Base-by-base conservation (phyloP, 2,888 invertebrate species). In the Griposia aprilina region DNA sequence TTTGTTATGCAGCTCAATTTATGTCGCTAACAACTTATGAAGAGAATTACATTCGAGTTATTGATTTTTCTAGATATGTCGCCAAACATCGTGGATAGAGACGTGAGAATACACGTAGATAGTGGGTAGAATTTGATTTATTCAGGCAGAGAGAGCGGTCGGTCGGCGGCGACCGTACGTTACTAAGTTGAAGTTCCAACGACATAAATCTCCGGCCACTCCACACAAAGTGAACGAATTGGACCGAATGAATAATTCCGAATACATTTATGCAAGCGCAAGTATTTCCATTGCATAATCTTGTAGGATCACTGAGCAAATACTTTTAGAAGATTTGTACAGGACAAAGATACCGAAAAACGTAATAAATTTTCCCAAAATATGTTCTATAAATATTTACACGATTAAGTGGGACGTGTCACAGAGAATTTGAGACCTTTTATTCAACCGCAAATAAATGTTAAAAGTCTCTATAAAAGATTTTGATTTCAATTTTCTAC, bases 191-290 rank as follows among this genome's bases (percentile, higher is more conserved):
- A 94, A 95, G 91, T 94, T 94, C 91, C 87, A 91, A 91, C 89
- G 91, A 91, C 93, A 94, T 95, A 95, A 95, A 95, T 95, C 93
- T 94, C 86, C 90, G 87, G 90, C 92, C 90, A 92, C 91, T 92
- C 91, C 93, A 89, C 89, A 90, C 89, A 90, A 92, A 91, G 91
- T 90, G 91, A 92, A 92, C 90, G 92, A 93, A 94, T 93, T 90
- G 91, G 90, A 90, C 87, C 88, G 89, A 91, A 93, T 94, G 92
- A 94, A 94, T 94, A 92, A 94, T 94, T 94, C 92, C 85, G 86
- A 91, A 91, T 93, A 92, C 89, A 92, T 93, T 92, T 91, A 90
- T 89, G 89, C 90, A 90, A 90, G 87, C 87, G 84, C 85, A 88
- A 87, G 88, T 88, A 89, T 91, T 90, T 88, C 87, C 89, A 88